These are phyloP conservation scores for Lycopodina hypogea DNA, from an alignment of 37 sponge, comb jelly and placozoan species.

Conservation along the genomic window DNA sequence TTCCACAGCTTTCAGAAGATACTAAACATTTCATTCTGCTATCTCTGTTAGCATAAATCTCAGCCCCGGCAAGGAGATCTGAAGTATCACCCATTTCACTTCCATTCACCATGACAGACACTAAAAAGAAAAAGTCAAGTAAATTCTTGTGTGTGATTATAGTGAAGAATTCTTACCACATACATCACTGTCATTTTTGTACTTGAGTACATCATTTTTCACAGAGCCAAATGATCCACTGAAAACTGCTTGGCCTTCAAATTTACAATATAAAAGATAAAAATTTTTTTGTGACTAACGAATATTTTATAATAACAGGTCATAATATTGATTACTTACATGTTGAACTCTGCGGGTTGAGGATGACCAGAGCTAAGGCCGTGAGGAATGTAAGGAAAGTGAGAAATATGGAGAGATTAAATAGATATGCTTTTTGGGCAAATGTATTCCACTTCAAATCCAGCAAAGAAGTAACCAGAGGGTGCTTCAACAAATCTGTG, in stretches of 20 bases:
- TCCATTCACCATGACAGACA: no score
- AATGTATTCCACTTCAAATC: slow-evolving; percentile 80
- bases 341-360: slow-evolving; percentile 38
- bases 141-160: no score
- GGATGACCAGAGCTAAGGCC: slow-evolving; percentile 65
- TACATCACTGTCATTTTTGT: neutral
- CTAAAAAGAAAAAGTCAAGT: no score
- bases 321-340: no score
- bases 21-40: neutral
- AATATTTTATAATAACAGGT: no score
- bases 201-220: neutral
- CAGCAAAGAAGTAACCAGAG: slow-evolving; percentile 83
- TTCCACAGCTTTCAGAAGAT: neutral
- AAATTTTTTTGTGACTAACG: no score
- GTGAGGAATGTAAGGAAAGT: slow-evolving; percentile 76
- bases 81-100: neutral
- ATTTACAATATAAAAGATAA: neutral
- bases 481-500: slow-evolving; percentile 81
- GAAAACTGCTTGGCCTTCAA: slow-evolving; percentile 6
- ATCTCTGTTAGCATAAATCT: neutral
- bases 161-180: neutral
- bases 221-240: neutral
- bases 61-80: neutral
- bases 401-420: slow-evolving; percentile 76
- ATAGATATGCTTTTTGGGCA: slow-evolving; percentile 72